Evolutionary conservation across 1,140 invertebrate species (phyloP).

Genomic region (Tetragnatha versicolor): DNA sequence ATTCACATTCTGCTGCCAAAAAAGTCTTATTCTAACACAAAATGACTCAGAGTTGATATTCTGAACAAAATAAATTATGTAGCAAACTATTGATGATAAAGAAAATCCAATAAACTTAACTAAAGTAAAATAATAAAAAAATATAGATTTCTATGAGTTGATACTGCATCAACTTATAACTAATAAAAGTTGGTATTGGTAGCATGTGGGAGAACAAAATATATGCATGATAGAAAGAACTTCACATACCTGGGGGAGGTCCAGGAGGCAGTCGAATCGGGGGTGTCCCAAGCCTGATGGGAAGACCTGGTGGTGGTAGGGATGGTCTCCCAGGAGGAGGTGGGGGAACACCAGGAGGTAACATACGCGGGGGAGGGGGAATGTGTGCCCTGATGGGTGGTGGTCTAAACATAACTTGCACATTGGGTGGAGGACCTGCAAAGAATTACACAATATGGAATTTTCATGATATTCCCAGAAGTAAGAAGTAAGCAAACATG

Average conservation of each 20-base stretch:
- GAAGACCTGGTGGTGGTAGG: conserved; percentile 68
- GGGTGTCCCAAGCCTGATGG: conserved; percentile 64
- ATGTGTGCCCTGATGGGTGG: conserved; percentile 65
- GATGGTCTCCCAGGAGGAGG: conserved; percentile 64
- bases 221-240: too few species aligned
- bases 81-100: too few species aligned
- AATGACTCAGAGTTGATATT: too few species aligned
- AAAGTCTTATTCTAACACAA: too few species aligned
- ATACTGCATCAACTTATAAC: too few species aligned
- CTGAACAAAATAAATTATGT: too few species aligned
- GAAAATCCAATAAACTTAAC: too few species aligned
- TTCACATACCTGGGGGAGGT: conserved; percentile 73
- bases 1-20: too few species aligned
- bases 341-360: conserved; percentile 72
- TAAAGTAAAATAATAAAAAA: too few species aligned
- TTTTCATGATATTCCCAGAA: not conserved
- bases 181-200: too few species aligned
- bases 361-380: conserved; percentile 67
- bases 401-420: conserved; percentile 68
- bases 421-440: conserved; percentile 61
- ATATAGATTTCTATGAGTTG: too few species aligned
- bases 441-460: not conserved
- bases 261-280: conserved; percentile 69
- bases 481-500: not conserved
- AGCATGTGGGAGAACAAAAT: too few species aligned